A percentile compares a stretch with the other conserved stretches of the same genome.
Evolutionary conservation across 2,797 vertebrate genomes (phyloP).

Genomic region (Leontopithecus rosalia): DNA sequence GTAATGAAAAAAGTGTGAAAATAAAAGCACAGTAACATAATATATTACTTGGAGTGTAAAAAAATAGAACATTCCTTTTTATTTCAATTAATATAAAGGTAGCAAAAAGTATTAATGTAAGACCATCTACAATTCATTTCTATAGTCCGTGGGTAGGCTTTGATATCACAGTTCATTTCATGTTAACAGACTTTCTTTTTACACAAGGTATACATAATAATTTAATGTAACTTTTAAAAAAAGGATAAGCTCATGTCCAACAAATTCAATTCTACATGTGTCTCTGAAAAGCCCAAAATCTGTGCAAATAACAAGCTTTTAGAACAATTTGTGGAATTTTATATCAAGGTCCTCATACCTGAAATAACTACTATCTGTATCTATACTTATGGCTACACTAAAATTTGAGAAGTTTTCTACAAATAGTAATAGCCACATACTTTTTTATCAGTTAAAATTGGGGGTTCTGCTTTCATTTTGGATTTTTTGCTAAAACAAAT

Average conservation of each 20-base stretch:
- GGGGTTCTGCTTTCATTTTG: constrained; percentile 18
- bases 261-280: constrained; percentile 16
- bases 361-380: background rate
- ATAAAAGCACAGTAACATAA: background rate
- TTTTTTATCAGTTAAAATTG: background rate
- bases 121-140: constrained; percentile 42
- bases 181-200: background rate
- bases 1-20: background rate
- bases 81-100: constrained; percentile 40
- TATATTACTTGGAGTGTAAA: background rate
- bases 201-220: constrained; percentile 36
- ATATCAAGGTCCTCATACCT: background rate
- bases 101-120: constrained; percentile 5
- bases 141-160: constrained; percentile 27
- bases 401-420: constrained; percentile 9
- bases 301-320: constrained; percentile 14
- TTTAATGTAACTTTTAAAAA: constrained; percentile 39
- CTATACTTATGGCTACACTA: background rate
- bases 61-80: constrained; percentile 26
- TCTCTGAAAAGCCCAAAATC: constrained; percentile 40
- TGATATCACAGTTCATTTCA: constrained; percentile 56
- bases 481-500: constrained; percentile 5
- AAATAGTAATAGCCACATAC: background rate
- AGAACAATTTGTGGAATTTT: constrained; percentile 40
- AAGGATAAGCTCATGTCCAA: background rate